Base-by-base conservation (phyloP, 1,140 invertebrate genomes). In the Polyergus mexicanus region DNA sequence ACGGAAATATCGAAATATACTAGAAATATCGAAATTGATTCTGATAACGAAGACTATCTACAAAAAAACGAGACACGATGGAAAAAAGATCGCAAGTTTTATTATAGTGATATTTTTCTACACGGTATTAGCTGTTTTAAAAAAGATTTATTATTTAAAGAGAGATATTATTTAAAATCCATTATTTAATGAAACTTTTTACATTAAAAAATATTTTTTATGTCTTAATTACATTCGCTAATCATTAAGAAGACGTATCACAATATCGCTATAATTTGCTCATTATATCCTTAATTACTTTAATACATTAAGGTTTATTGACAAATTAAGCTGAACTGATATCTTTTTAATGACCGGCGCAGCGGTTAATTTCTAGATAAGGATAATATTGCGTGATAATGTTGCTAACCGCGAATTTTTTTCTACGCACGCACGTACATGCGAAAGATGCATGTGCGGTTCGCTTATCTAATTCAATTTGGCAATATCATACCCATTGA, bases 391-490 rank as follows among this genome's bases (percentile, higher is more conserved):
- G 51, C 51, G 32, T 25, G 13, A 41, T 16, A 25, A 35, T 28
- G 51, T 63, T n/a, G 69, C 77, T 13, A 16, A 25, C 28, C n/a
- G 58, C 28, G 68, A 75, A 58, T 84, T 87, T 62, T 87, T 85
- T 72, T 84, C 19, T 28, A 16, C 60, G 51, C 41, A 32, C 60
- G 88, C 91, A 91, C 91, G 90, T 91, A 88, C 86, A 51, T 58
- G 68, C 60, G 71, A 72, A 90, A 94, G 92, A 94, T 91, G 88
- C 90, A 93, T 92, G 92, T 91, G 80, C 89, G 90, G 63, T 87
- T 86, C 88, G 87, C 87, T 94, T 94, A 95, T 95, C 94, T 95
- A 94, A 95, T 95, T 95, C 92, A 95, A 95, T 95, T 95, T 95
- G 92, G 94, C 92, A 95, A 94, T 95, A 94, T 94, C 93, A 91